Base-by-base conservation (phyloP, 2,113 vertebrate species). In the Chrysemys picta region DNA sequence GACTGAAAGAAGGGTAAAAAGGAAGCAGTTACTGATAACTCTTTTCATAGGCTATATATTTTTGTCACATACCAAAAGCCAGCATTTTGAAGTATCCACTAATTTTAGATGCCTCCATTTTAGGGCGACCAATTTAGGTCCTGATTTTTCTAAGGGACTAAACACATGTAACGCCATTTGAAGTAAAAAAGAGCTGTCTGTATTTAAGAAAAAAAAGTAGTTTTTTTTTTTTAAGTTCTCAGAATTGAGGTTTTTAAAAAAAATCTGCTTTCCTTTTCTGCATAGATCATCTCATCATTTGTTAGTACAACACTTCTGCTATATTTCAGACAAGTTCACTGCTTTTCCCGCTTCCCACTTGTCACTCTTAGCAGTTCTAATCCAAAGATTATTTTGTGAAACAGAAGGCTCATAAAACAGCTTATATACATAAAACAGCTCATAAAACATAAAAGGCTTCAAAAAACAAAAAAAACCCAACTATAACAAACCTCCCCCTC, bases 281-380 rank as follows among this genome's bases (percentile, higher is more conserved):
- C 87, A 42, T 88, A 79, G 75, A 89, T 81, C 75, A 95, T 89
- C 83, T 95, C 11, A 3, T 95, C 95, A 91, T 97, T 91, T 96
- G 94, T 91, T 96, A 96, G 93, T 96, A 95, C 9, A 88, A 91
- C 92, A 93, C 93, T 96, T 93, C 92, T 96, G 91, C 84, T 97
- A 25, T 78, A 85, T 85, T 94, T 76, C 0, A 0, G 82, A 45
- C 42, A 87, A 88, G 80, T 90, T 96, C 57, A 89, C 53, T 89
- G 62, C n/a, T 52, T 95, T 52, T 93, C 88, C n/a, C 2, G 4
- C n/a, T 38, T 72, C 79, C 86, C 54, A 87, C 57, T 94, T 93
- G 27, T 89, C 89, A 82, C 27, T 91, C 94, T 19, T 88, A 24
- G 57, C 85, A 82, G 62, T 53, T 95, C 62, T 93, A 82, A 76